Evolutionary conservation across 2,888 invertebrate species (phyloP).

Genomic region (Hirtodrosophila duncani): DNA sequence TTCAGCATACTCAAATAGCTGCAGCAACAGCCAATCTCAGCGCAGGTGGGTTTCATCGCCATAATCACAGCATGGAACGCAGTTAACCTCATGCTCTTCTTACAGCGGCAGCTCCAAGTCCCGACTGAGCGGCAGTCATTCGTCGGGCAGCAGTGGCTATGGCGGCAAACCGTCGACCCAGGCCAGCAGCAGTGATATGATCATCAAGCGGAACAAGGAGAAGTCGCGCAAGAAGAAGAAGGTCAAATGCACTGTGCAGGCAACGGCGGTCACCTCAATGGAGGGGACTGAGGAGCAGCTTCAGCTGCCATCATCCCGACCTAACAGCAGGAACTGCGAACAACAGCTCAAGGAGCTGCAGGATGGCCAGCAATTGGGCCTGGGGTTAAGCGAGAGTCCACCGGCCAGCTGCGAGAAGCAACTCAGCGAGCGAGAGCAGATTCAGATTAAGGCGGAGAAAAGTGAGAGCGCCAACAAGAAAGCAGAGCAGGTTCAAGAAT

Average conservation of each 20-base stretch:
- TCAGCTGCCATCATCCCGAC: too few species aligned
- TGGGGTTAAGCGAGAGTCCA: too few species aligned
- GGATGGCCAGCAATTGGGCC: conserved; percentile 14
- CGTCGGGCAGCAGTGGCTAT: conserved; percentile 89
- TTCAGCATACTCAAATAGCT: conserved; percentile 89
- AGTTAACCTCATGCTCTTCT: not conserved
- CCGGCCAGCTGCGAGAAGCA: conserved; percentile 7
- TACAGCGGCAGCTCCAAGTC: conserved; percentile 87
- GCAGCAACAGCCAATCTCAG: conserved; percentile 89
- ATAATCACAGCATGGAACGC: not conserved
- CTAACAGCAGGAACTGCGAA: conserved; percentile 25
- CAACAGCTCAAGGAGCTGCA: conserved; percentile 35
- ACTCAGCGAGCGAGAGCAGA: conserved; percentile 11
- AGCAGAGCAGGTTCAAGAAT: conserved; percentile 58
- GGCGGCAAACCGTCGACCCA: conserved; percentile 84
- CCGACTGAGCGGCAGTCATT: conserved; percentile 86
- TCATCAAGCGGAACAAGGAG: conserved; percentile 74
- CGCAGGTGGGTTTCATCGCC: conserved; percentile 81
- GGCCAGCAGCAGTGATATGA: conserved; percentile 78
- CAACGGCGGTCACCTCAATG: not conserved
- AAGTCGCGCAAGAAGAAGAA: conserved; percentile 77
- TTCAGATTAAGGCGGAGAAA: conserved; percentile 45
- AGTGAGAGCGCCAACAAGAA: conserved; percentile 45
- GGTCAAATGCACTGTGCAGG: conserved; percentile 47
- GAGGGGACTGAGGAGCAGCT: conserved; percentile 37